Evolutionary conservation across 2,888 invertebrate genomes (phyloP).

Genomic region (Stenodema calcarata): DNA sequence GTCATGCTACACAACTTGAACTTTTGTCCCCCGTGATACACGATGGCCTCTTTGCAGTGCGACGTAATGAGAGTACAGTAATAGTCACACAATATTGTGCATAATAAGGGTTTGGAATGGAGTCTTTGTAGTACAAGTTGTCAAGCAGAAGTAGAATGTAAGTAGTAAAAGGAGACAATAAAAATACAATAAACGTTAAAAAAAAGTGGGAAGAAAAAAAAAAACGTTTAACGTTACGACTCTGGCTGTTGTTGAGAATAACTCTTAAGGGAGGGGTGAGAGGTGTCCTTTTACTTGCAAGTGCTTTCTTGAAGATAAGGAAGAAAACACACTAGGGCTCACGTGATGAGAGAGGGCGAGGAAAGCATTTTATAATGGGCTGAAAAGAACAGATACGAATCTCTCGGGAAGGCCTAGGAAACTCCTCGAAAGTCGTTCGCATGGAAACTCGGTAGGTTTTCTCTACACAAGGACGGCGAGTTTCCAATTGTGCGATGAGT

Average conservation of each 20-base stretch:
- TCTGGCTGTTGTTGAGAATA: neutral
- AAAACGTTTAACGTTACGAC: neutral
- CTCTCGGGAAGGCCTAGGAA: neutral
- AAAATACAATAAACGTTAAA: neutral
- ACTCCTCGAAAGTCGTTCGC: neutral
- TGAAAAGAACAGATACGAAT: neutral
- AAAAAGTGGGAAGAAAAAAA: neutral
- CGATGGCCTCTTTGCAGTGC: no score
- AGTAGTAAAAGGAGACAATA: neutral
- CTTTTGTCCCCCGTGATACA: no score
- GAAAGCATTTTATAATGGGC: neutral
- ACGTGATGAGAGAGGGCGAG: neutral
- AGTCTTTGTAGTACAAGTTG: no score
- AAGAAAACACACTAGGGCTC: neutral
- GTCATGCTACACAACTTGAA: no score
- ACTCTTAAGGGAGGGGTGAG: neutral
- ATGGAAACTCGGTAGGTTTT: neutral
- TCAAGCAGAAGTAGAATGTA: neutral
- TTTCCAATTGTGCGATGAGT: neutral
- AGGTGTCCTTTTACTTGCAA: neutral
- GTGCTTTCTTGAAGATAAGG: neutral
- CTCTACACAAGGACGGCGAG: neutral
- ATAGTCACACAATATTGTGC: neutral
- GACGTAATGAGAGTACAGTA: no score
- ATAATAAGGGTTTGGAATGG: neutral